phyloP scores from a whole-genome alignment of 2,797 vertebrate species.

The Diglossa cyanea region DNA sequence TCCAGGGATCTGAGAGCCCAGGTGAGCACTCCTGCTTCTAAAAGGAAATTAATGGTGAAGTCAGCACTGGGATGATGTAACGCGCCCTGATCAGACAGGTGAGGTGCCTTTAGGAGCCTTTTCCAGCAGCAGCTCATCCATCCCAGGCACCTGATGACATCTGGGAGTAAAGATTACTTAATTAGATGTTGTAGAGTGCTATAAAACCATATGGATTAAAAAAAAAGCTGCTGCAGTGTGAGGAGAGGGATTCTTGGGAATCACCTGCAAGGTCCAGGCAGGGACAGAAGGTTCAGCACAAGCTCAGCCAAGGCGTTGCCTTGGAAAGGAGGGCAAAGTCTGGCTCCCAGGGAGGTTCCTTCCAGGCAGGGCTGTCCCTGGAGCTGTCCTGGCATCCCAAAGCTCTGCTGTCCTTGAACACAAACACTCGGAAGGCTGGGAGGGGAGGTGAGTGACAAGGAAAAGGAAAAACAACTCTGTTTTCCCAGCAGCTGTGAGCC shows the following conservation, averaged over 20 bases:
- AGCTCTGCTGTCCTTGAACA: background rate
- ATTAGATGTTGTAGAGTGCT: background rate
- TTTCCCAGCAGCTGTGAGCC: background rate
- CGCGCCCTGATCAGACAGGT: accelerated
- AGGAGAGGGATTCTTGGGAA: background rate
- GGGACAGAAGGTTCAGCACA: background rate
- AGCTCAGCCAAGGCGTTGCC: background rate
- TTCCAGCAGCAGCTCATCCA: background rate
- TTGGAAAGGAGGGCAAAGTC: background rate
- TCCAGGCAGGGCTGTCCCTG: background rate
- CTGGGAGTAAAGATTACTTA: background rate
- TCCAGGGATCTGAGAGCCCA: background rate
- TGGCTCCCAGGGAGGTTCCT: background rate
- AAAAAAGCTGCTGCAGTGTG: background rate
- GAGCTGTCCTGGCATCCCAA: background rate
- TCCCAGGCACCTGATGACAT: background rate
- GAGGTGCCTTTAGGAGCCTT: background rate
- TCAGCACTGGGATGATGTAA: background rate
- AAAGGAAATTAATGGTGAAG: background rate
- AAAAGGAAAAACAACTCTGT: background rate
- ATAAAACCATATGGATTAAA: background rate
- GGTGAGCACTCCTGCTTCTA: background rate
- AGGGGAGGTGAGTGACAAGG: background rate
- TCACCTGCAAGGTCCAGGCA: background rate
- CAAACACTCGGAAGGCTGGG: background rate